These are phyloP conservation scores for Urocyon cinereoargenteus DNA, from an alignment of 2,797 vertebrate species.

Conservation along the genomic window DNA sequence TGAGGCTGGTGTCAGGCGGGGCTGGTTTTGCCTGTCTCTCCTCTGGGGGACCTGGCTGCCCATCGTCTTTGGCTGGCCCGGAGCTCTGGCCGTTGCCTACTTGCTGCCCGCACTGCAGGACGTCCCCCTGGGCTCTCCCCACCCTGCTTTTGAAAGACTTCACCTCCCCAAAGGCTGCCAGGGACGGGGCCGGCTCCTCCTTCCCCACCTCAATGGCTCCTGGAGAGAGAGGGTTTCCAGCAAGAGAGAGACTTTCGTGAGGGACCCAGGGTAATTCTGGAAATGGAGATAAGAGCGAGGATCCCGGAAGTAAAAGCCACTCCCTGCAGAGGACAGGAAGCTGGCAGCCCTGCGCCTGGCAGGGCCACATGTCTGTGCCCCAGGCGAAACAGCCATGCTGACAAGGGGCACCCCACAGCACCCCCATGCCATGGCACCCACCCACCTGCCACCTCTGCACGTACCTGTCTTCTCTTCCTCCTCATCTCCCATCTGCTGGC, in stretches of 20 bases:
- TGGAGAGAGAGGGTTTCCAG: constrained; percentile 19
- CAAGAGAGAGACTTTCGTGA: not conserved
- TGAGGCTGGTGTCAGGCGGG: rapidly evolving
- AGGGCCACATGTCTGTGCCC: not conserved
- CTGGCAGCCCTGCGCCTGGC: not conserved
- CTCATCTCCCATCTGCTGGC: not conserved
- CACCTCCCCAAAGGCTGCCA: not conserved
- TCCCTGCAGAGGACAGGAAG: not conserved
- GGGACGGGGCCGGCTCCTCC: not conserved
- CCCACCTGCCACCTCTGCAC: constrained; percentile 32
- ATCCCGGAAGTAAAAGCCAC: not conserved
- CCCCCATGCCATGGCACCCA: not conserved
- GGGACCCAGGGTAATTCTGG: not conserved
- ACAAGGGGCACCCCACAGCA: not conserved
- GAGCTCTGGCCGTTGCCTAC: not conserved
- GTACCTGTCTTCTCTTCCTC: constrained; percentile 50
- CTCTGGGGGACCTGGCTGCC: not conserved
- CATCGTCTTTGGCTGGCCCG: not conserved
- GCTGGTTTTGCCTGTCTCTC: not conserved
- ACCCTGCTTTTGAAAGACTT: not conserved
- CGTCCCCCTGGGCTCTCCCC: not conserved
- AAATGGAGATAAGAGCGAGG: not conserved
- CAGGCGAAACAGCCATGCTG: not conserved
- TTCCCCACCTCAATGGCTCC: not conserved
- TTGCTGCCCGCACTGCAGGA: not conserved